Percentiles rank a stretch among this genome's conserved stretches.
Evolutionary conservation across 2,888 invertebrate genomes (phyloP).

Genomic region (Diaperis boleti): DNA sequence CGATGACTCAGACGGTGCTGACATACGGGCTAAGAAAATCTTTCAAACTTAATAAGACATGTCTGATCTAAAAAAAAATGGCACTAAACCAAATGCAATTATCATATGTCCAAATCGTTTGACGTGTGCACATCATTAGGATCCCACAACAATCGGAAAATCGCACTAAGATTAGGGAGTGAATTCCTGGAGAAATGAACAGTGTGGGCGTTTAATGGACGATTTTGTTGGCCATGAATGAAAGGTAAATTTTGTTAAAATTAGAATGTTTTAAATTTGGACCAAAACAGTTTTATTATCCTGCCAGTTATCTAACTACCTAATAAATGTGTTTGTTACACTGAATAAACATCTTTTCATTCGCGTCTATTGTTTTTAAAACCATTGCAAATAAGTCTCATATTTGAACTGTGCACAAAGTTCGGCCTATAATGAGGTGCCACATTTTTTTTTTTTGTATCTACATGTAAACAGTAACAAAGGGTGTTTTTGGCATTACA

Average conservation of each 20-base stretch:
- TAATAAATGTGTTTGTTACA: conserved; percentile 45
- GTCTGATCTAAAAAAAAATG: conserved; percentile 17
- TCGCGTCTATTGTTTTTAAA: conserved; percentile 31
- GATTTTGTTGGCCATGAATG: conserved; percentile 48
- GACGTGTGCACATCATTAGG: not conserved
- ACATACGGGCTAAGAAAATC: conserved; percentile 23
- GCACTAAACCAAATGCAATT: conserved; percentile 6
- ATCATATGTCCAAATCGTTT: not conserved
- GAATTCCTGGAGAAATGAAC: conserved; percentile 40
- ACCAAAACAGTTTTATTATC: conserved; percentile 46
- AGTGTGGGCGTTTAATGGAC: conserved; percentile 45
- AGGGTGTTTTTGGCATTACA: too few relatives aligned
- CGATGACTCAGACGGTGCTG: conserved; percentile 23
- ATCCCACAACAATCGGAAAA: conserved; percentile 13
- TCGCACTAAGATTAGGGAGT: conserved; percentile 20
- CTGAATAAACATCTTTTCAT: conserved; percentile 40
- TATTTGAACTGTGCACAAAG: too few relatives aligned
- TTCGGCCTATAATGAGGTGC: too few relatives aligned
- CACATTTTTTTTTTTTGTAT: too few relatives aligned
- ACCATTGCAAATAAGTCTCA: too few relatives aligned
- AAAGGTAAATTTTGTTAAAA: conserved; percentile 46
- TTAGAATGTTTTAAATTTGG: conserved; percentile 46
- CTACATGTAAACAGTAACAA: too few relatives aligned
- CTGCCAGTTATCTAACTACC: conserved; percentile 46
- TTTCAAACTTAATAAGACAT: conserved; percentile 30